Conservation (phyloP, 2,888 invertebrate species). For the Limnephilus marmoratus region DNA sequence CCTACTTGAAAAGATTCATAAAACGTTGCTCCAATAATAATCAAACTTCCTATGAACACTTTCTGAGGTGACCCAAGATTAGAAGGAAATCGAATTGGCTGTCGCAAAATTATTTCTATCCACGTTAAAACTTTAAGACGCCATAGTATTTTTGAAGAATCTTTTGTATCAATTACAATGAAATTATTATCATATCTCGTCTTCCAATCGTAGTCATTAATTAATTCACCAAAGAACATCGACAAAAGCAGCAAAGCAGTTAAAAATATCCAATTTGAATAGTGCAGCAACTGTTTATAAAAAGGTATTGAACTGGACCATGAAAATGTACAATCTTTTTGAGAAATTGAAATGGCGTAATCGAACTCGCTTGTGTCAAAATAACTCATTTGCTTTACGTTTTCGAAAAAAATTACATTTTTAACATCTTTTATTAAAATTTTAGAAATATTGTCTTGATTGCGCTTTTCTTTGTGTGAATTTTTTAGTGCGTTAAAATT, state of each 20-base stretch:
- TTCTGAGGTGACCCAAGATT: neutral
- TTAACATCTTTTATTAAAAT: neutral
- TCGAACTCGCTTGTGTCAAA: neutral
- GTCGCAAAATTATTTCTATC: constrained; percentile 20
- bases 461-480: neutral
- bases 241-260: constrained; percentile 38
- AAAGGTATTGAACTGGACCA: neutral
- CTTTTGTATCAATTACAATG: neutral
- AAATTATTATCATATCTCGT: neutral
- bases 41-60: constrained; percentile 28
- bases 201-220: constrained; percentile 12
- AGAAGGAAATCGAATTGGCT: constrained; percentile 24
- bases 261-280: constrained; percentile 38
- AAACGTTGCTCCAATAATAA: constrained; percentile 26
- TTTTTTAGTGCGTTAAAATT: neutral
- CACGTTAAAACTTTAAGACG: neutral
- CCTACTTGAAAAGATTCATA: constrained; percentile 28
- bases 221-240: constrained; percentile 38
- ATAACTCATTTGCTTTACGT: neutral
- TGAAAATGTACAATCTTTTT: constrained; percentile 30
- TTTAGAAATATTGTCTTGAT: neutral
- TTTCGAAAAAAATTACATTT: neutral
- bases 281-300: constrained; percentile 23
- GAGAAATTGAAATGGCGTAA: constrained; percentile 19
- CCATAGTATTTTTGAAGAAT: constrained; percentile 24